These are phyloP conservation scores for Epizoanthus illoricatus DNA, from an alignment of 92 coral and sea anemone species.

Conservation along the genomic window DNA sequence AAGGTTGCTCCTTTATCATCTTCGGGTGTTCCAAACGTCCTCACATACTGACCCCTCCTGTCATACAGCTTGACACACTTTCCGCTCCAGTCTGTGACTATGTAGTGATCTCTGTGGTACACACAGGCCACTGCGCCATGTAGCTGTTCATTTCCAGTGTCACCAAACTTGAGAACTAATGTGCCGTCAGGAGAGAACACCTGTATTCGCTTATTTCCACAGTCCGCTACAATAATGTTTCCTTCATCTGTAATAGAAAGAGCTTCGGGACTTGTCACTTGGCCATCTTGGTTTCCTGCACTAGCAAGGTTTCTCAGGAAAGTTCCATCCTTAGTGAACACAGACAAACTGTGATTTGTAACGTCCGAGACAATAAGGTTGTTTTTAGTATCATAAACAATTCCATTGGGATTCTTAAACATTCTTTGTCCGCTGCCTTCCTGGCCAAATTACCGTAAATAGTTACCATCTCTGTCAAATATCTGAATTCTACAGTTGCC, in stretches of 20 bases:
- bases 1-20: neutral
- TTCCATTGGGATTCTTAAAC: constrained; percentile 22
- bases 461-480: too few species aligned
- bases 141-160: neutral
- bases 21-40: too few species aligned
- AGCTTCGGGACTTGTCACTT: neutral
- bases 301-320: constrained; percentile 11
- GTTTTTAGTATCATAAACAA: constrained; percentile 21
- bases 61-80: neutral
- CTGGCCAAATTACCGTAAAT: too few species aligned
- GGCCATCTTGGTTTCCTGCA: constrained; percentile 13
- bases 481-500: too few species aligned
- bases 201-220: constrained; percentile 1
- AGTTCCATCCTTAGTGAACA: constrained; percentile 29
- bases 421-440: neutral
- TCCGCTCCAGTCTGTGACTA: constrained; percentile 15
- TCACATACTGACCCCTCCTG: too few species aligned
- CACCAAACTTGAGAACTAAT: neutral
- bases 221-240: constrained; percentile 5
- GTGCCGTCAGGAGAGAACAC: neutral
- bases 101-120: neutral
- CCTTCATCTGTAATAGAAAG: neutral
- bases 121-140: neutral
- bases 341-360: constrained; percentile 9
- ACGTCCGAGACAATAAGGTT: constrained; percentile 38